A percentile compares a stretch with the other conserved stretches of the same genome.
These are phyloP conservation scores for Ctenopoma kingsleyae DNA, from an alignment of 2,797 vertebrate species.

Conservation along the genomic window DNA sequence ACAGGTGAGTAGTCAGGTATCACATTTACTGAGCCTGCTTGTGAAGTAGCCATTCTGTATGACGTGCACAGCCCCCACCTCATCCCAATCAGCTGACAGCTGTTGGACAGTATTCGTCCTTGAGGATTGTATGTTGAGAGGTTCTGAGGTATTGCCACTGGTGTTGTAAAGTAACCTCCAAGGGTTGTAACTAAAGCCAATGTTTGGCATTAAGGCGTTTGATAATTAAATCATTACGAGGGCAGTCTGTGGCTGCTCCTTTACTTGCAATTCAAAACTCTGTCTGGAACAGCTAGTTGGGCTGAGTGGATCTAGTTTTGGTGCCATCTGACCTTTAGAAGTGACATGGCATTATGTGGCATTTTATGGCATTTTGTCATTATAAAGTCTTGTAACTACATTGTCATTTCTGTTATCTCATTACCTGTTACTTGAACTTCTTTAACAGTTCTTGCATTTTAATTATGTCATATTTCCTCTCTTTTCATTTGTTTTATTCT, in stretches of 20 bases:
- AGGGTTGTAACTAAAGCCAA: conserved; percentile 88
- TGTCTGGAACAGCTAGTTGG: conserved; percentile 78
- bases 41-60: conserved; percentile 46
- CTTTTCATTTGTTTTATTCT: background rate
- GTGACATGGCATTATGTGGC: background rate
- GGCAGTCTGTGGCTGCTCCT: conserved; percentile 80
- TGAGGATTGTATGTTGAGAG: conserved; percentile 86
- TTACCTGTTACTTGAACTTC: background rate
- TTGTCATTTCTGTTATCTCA: background rate
- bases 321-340: conserved; percentile 62
- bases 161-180: conserved; percentile 88
- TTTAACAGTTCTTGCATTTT: background rate
- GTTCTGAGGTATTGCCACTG: conserved; percentile 79
- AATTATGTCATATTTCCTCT: too few relatives aligned
- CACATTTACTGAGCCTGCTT: conserved; percentile 49
- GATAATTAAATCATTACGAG: conserved; percentile 95
- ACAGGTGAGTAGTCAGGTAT: conserved; percentile 66
- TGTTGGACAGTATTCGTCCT: conserved; percentile 71
- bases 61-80: conserved; percentile 44
- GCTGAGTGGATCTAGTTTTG: conserved; percentile 56
- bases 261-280: conserved; percentile 87
- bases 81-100: conserved; percentile 67
- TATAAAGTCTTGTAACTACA: conserved; percentile 19
- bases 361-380: conserved; percentile 22
- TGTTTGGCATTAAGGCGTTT: conserved; percentile 87